phyloP scores from a whole-genome alignment of 2,113 vertebrate species.

The Melanerpes aurifrons region DNA sequence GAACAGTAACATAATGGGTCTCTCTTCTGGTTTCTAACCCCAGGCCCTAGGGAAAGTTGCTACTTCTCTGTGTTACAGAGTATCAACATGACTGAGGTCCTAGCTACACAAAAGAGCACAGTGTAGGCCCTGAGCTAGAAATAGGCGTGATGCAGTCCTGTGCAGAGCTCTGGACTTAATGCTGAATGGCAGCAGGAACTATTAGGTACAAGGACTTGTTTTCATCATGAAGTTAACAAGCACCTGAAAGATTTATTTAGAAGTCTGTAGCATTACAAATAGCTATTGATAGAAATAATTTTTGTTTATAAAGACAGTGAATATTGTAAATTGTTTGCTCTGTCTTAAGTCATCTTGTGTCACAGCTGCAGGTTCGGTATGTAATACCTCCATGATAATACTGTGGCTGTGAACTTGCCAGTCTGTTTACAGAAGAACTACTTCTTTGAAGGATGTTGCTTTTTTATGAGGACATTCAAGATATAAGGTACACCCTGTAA shows the following conservation, averaged over 20 bases:
- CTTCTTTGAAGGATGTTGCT: neutral
- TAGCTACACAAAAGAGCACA: conserved; percentile 12
- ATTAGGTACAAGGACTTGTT: neutral
- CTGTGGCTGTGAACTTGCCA: neutral
- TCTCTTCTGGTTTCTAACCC: neutral
- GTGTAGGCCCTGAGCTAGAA: neutral
- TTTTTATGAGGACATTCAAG: neutral
- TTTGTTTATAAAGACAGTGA: neutral
- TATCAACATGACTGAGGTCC: neutral
- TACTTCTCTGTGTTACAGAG: neutral
- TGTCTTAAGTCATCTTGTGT: neutral
- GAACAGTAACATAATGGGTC: neutral
- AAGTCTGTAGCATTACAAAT: neutral
- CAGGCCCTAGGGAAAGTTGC: neutral
- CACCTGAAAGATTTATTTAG: neutral
- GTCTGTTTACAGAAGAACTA: neutral
- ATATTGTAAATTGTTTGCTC: neutral
- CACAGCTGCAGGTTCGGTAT: neutral
- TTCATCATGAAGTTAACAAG: neutral
- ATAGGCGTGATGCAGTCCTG: neutral
- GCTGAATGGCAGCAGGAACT: neutral
- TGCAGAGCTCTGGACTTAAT: neutral
- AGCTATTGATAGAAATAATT: neutral
- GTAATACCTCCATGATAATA: neutral
- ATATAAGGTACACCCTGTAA: neutral